A percentile compares a stretch with the other conserved stretches of the same genome.
Evolutionary conservation across 1,140 invertebrate genomes (phyloP).

Genomic region (Brachionus asplanchnoidis): DNA sequence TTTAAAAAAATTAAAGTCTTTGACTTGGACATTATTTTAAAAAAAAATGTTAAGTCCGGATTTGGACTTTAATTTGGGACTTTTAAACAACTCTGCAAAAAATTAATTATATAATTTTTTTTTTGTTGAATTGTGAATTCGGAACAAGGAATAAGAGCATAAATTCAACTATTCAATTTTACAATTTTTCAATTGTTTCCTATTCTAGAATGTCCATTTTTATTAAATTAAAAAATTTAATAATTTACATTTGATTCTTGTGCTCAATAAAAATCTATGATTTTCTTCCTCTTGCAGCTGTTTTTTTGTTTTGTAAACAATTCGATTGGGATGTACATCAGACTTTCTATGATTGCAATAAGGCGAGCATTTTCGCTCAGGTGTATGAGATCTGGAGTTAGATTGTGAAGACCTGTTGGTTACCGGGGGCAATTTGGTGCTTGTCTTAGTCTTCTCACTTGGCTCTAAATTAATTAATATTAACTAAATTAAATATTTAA

Average conservation of each 20-base stretch:
- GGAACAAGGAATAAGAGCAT: too few relatives aligned
- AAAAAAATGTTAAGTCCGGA: too few relatives aligned
- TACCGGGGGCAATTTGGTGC: background rate
- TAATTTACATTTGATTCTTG: constrained; percentile 4
- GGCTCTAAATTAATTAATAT: background rate
- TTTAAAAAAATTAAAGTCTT: too few relatives aligned
- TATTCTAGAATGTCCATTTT: too few relatives aligned
- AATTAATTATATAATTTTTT: too few relatives aligned
- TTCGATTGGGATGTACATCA: background rate
- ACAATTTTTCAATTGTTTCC: too few relatives aligned
- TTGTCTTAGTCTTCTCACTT: background rate
- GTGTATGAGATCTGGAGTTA: constrained; percentile 19
- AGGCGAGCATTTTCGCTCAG: constrained; percentile 22
- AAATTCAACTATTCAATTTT: too few relatives aligned
- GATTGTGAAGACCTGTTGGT: background rate
- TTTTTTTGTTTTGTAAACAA: constrained; percentile 38
- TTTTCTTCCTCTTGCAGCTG: constrained; percentile 36
- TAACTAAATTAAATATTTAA: background rate
- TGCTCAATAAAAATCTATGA: background rate
- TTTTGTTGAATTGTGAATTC: too few relatives aligned
- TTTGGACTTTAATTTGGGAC: too few relatives aligned
- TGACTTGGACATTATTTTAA: too few relatives aligned
- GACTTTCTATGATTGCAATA: constrained; percentile 21
- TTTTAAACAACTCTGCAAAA: too few relatives aligned
- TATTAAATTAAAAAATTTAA: background rate